Base-by-base conservation (phyloP, 1,140 invertebrate genomes). In the Trichonephila inaurata region DNA sequence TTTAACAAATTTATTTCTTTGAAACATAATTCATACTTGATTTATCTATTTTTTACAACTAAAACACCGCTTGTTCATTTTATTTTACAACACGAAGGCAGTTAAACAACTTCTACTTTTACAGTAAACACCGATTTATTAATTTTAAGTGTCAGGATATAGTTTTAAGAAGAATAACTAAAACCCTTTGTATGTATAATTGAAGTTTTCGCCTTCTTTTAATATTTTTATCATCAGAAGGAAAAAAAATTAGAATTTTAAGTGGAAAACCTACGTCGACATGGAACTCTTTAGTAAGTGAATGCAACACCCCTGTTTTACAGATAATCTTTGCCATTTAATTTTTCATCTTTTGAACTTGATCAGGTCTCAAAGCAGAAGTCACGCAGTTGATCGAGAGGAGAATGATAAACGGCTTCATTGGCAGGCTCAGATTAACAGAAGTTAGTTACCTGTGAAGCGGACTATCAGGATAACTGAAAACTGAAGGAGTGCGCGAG, bases 381-480 rank as follows among this genome's bases (percentile, higher is more conserved):
- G 91, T 92, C 91, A 92, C 91, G 91, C 83, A 58, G 64, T 60
- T 60, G 91, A 44, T 66, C 21, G 58, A 21, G 24, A 92, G 58
- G 14, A 92, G 77, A 87, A 92, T 92, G 91, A 92, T 69, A 77
- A 69, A 92, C 66, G 82, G 40, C 77, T 92, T 87, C 66, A 87
- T 92, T 92, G 91, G 91, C 91, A 92, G 83, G 83, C 51, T 81
- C 66, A 87, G 83, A 87, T 87, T 87, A 87, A 60, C 91, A 92
- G 81, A 92, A 87, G 82, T 92, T 66, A n/a, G 91, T 92, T 92
- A 92, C 66, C 51, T 77, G 64, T 72, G 62, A 72, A 87, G 51
- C 58, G 19, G 89, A 64, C 90, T 61, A 83, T 91, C 90, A 91
- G 83, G 90, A 72, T 92, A 87, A 92, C 62, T 69, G 40, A 24